Evolutionary conservation across 1,140 invertebrate species (phyloP).

Genomic region (Drosophila subobscura): DNA sequence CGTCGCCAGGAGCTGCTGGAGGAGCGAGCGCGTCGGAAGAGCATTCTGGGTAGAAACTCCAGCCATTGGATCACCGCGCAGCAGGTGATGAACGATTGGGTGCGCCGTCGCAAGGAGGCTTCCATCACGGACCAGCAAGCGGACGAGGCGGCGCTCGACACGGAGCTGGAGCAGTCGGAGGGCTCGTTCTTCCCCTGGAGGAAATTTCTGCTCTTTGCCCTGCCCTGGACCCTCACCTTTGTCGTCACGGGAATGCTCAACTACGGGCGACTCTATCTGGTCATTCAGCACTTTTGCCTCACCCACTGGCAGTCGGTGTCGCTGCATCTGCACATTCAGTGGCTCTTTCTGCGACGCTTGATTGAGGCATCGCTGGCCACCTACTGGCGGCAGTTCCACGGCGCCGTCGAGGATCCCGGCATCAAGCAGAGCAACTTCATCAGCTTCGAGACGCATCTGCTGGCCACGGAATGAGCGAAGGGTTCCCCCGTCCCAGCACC

Average conservation of each 20-base stretch:
- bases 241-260: conserved; percentile 40
- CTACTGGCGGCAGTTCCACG: conserved; percentile 12
- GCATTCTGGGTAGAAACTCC: neutral
- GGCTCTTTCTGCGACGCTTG: conserved; percentile 30
- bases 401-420: neutral
- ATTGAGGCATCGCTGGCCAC: conserved; percentile 1
- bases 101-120: conserved; percentile 8
- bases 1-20: neutral
- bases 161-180: too few relatives aligned
- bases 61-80: conserved; percentile 17
- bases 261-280: conserved; percentile 36
- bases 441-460: conserved; percentile 39
- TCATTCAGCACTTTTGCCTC: conserved; percentile 57
- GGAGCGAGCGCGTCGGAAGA: neutral
- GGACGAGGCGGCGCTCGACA: too few relatives aligned
- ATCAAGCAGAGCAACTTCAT: conserved; percentile 19
- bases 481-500: neutral
- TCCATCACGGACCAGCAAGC: neutral
- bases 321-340: conserved; percentile 38
- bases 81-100: conserved; percentile 41
- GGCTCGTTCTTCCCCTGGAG: conserved; percentile 22
- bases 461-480: neutral
- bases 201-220: conserved; percentile 12
- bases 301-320: conserved; percentile 23
- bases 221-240: conserved; percentile 48